Percentiles rank a stretch among this genome's conserved stretches.
These are phyloP conservation scores for Prietella phreatophila DNA, from an alignment of 2,113 vertebrate species.

Conservation along the genomic window DNA sequence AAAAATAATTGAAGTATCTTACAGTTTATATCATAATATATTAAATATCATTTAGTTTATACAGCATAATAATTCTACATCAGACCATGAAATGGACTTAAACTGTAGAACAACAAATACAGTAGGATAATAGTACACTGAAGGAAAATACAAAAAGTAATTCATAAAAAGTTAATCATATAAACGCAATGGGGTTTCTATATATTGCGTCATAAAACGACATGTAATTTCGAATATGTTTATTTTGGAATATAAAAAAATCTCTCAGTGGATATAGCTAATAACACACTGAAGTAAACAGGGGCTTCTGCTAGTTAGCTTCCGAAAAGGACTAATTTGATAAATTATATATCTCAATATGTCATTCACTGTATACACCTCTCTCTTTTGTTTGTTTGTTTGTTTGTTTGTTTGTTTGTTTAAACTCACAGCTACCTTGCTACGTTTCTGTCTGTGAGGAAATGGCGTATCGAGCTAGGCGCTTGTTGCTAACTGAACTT, in stretches of 20 bases:
- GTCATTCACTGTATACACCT: too few species aligned
- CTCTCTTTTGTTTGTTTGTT: not conserved
- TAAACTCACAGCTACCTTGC: not conserved
- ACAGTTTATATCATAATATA: too few species aligned
- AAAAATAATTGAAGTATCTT: too few species aligned
- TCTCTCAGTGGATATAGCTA: not conserved
- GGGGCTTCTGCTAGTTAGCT: not conserved
- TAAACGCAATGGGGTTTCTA: not conserved
- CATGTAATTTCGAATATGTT: not conserved
- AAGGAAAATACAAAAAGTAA: not conserved
- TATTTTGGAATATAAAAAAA: not conserved
- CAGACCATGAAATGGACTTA: not conserved
- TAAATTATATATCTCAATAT: not conserved
- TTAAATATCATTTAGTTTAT: too few species aligned
- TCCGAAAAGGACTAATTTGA: not conserved
- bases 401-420: not conserved
- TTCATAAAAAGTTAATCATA: not conserved
- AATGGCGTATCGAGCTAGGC: not conserved
- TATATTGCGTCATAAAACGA: not conserved
- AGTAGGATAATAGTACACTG: not conserved
- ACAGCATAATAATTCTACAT: not conserved
- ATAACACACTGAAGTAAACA: not conserved
- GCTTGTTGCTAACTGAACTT: conserved; percentile 20
- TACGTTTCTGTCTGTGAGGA: not conserved
- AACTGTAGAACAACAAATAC: not conserved